Evolutionary conservation across 2,113 vertebrate species (phyloP), one percentile per base, ranked within the genome.

Genomic region (Silurus meridionalis): DNA sequence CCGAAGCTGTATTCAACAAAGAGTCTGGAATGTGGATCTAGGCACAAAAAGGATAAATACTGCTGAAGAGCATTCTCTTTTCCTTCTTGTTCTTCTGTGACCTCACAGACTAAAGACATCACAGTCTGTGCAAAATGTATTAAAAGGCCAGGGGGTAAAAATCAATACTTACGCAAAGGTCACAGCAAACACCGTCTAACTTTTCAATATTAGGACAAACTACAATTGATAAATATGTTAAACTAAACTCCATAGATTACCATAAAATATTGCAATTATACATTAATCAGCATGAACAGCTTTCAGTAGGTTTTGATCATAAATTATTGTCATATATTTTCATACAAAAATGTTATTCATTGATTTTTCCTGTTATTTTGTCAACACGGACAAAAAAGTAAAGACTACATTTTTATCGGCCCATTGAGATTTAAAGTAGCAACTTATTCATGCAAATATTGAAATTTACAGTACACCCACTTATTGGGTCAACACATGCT

Each of bases 81-180:
- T 57, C 78, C 71, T 85, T 64, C 28, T 9, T 78, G 6, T 57
- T 83, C 71, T 85, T 64, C 28, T 64, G 25, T 80, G 63, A 53
- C 0, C 67, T 57, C 21, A 50, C 50, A 78, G 79, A 50, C 17
- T 46, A 23, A 82, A 58, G 11, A 77, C 8, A 60, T 60, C n/a
- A 13, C 13, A 28, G 58, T 61, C 48, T n/a, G n/a, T 55, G 25
- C 8, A 82, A 85, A 88, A 71, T 17, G 37, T 72, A 78, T 83
- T 69, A 79, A 83, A 25, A 82, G 50, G 19, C 19, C 17, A 13
- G 28, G 28, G 46, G 3, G 0, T n/a, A 71, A 80, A 81, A 87
- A 82, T 77, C 58, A 75, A 82, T 77, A 28, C 10, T 15, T 58
- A 57, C 17, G 72, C 61, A 81, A 75, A 78, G 61, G 53, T 85